Evolutionary conservation across 2,113 vertebrate genomes (phyloP), one percentile per base, ranked within the genome.

Genomic region (Cebus imitator): DNA sequence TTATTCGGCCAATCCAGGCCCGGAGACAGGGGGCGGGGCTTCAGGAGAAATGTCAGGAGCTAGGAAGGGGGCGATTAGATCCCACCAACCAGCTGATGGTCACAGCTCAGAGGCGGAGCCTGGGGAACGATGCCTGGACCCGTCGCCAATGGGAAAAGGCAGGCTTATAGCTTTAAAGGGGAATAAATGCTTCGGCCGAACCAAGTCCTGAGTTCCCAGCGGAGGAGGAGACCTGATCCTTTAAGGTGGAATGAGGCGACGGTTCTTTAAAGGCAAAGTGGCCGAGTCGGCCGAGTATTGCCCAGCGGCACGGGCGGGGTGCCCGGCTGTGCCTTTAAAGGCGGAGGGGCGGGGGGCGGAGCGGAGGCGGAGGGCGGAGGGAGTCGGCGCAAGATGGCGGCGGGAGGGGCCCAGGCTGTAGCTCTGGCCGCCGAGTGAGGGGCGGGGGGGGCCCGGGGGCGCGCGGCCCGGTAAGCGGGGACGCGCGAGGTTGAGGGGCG

Each of bases 341-440:
- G 58, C 83, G 5, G 79, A 66, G 87, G 91, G 76, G 72, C 86
- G 50, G 95, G 85, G 97, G 97, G 97, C 87, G 97, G 97, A 96
- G 94, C 79, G 81, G 50, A 86, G 92, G 96, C 88, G 92, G 93
- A 97, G 90, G 96, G 96, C 90, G 95, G 97, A 95, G 97, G 87
- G 96, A 97, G 95, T 97, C 91, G 92, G 96, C 96, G 91, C 97
- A 98, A 98, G 97, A 98, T 98, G 98, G 98, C 94, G 96, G 97
- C 92, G 96, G 98, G 95, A 97, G 98, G 97, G 98, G 97, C 90
- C 37, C 89, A 75, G 89, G 94, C 95, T 96, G 98, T 66, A 57
- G 91, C 94, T 96, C 94, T 87, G 96, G 95, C 81, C 73, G 94
- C 96, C 66, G 87, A 95, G 97, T 94, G 91, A 97, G 97, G 96